Conservation (phyloP, 2,888 invertebrate genomes). For the Cinara cedri region DNA sequence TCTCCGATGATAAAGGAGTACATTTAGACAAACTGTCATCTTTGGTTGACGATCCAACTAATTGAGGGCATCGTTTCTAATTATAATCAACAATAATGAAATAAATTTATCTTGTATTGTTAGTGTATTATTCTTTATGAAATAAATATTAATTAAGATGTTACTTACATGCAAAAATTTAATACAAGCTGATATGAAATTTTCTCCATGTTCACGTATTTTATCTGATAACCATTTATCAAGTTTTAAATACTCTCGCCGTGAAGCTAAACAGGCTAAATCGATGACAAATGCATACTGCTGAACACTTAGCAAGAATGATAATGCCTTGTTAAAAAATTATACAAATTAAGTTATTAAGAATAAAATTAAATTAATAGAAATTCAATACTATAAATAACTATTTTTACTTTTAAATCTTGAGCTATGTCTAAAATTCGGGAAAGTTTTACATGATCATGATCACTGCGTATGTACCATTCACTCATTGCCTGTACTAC, state of each 20-base stretch:
- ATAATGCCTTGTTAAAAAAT: constrained; percentile 74
- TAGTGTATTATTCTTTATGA: too few relatives aligned
- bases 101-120: too few relatives aligned
- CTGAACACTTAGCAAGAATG: constrained; percentile 86
- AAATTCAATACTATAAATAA: background rate
- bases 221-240: constrained; percentile 99
- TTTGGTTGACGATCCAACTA: constrained; percentile 73
- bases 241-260: constrained; percentile 94
- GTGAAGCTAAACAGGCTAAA: constrained; percentile 93
- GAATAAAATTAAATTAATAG: background rate
- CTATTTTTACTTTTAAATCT: constrained; percentile 69
- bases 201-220: constrained; percentile 91
- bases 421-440: constrained; percentile 96
- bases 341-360: background rate
- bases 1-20: constrained; percentile 88
- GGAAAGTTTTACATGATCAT: constrained; percentile 91
- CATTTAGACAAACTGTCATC: constrained; percentile 84
- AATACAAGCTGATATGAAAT: constrained; percentile 83
- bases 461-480: constrained; percentile 91
- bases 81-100: constrained; percentile 59
- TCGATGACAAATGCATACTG: constrained; percentile 97
- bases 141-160: background rate
- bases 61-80: constrained; percentile 83
- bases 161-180: constrained; percentile 75
- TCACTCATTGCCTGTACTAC: constrained; percentile 98